Conservation (phyloP, 2,797 vertebrate genomes). For the Pipistrellus pygmaeus region DNA sequence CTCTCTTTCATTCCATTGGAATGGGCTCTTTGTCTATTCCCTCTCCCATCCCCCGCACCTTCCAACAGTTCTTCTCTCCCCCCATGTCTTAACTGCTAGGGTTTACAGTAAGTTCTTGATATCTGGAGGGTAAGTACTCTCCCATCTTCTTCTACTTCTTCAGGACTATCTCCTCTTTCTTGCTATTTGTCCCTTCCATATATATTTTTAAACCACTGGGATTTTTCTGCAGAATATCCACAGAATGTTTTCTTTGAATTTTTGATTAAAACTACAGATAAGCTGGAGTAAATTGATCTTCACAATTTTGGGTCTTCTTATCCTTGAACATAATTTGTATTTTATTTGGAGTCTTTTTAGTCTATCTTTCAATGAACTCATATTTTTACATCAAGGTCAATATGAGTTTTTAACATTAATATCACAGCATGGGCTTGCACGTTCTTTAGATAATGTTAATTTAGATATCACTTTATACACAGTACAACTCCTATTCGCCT, state of each 20-base stretch:
- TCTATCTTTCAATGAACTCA: not conserved
- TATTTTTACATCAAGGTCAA: slow-evolving; percentile 28
- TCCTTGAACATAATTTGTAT: not conserved
- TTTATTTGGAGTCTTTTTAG: not conserved
- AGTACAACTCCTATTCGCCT: not conserved
- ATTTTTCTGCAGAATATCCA: slow-evolving; percentile 39
- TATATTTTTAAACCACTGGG: not conserved
- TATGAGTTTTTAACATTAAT: slow-evolving; percentile 25
- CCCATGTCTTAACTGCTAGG: not conserved
- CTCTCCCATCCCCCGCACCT: not conserved
- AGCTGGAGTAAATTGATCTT: not conserved
- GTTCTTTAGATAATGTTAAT: not conserved
- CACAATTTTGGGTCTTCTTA: not conserved
- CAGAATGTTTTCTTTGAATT: slow-evolving; percentile 17
- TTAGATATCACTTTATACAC: not conserved
- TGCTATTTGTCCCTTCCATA: not conserved
- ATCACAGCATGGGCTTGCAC: not conserved
- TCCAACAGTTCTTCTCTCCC: not conserved
- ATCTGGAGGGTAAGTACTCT: not conserved
- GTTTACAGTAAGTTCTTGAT: not conserved
- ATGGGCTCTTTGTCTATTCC: not conserved
- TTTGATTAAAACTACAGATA: slow-evolving; percentile 42
- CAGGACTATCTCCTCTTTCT: not conserved
- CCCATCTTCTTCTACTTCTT: not conserved
- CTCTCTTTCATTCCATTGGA: not conserved